Evolutionary conservation across 2,888 invertebrate species (phyloP).

Genomic region (Synanthedon tipuliformis): DNA sequence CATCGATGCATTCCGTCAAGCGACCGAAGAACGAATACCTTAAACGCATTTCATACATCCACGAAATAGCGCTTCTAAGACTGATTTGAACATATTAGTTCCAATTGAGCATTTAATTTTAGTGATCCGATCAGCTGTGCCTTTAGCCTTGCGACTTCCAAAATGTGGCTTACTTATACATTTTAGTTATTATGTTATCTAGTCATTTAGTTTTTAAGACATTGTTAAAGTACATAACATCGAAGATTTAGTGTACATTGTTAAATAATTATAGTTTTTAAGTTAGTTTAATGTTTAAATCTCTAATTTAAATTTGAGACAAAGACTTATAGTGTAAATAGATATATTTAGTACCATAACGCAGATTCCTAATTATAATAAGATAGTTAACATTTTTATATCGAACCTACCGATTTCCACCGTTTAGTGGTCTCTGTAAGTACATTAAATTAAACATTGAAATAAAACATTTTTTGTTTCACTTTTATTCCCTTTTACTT

Average conservation of each 20-base stretch:
- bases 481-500: not conserved
- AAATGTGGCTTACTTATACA: conserved; percentile 27
- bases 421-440: conserved; percentile 32
- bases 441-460: conserved; percentile 17
- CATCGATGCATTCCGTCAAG: conserved; percentile 62
- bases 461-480: not conserved
- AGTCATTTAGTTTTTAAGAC: conserved; percentile 52
- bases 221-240: conserved; percentile 17
- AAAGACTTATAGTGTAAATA: conserved; percentile 58
- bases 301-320: conserved; percentile 30
- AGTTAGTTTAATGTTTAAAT: not conserved
- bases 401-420: conserved; percentile 27
- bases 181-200: conserved; percentile 53
- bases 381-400: not conserved
- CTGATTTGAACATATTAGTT: conserved; percentile 57
- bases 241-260: not conserved
- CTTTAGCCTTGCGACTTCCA: conserved; percentile 55
- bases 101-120: conserved; percentile 55
- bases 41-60: conserved; percentile 51
- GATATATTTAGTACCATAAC: conserved; percentile 52
- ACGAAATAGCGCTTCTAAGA: conserved; percentile 56
- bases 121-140: conserved; percentile 60
- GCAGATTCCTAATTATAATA: conserved; percentile 54
- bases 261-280: not conserved
- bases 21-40: conserved; percentile 47